These are phyloP conservation scores for Hiodon tergisus DNA, from an alignment of 2,113 vertebrate genomes.

Conservation along the genomic window DNA sequence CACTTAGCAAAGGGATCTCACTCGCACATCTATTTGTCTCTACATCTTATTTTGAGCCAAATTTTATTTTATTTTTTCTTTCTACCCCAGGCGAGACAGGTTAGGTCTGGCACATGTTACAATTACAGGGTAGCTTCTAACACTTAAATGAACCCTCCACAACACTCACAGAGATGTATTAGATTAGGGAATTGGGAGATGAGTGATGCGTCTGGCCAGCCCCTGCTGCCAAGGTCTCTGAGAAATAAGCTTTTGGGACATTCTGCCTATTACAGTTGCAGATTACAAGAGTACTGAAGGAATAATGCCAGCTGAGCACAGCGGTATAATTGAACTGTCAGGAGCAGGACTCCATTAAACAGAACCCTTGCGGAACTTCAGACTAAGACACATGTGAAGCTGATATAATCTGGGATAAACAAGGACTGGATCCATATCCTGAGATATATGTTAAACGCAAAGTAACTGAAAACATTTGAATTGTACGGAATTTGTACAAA, in stretches of 20 bases:
- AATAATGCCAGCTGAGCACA: slow-evolving; percentile 39
- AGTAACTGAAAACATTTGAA: neutral
- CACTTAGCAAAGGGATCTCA: slow-evolving; percentile 60
- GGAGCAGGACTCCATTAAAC: slow-evolving; percentile 33
- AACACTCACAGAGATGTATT: slow-evolving; percentile 63
- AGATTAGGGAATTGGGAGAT: slow-evolving; percentile 75
- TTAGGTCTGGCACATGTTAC: slow-evolving; percentile 55
- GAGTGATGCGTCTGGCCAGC: slow-evolving; percentile 54
- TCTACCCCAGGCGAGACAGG: slow-evolving; percentile 60
- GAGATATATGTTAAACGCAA: neutral
- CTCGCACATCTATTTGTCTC: slow-evolving; percentile 32
- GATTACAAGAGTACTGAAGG: slow-evolving; percentile 38
- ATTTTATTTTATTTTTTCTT: slow-evolving; percentile 30
- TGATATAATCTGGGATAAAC: neutral
- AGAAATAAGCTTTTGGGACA: slow-evolving; percentile 35
- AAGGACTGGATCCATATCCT: slow-evolving; percentile 11
- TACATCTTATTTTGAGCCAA: slow-evolving; percentile 17
- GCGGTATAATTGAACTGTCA: slow-evolving; percentile 51
- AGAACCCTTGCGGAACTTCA: slow-evolving; percentile 1
- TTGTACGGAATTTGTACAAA: neutral
- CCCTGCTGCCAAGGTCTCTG: slow-evolving; percentile 47
- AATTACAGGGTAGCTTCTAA: slow-evolving; percentile 60
- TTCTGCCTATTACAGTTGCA: slow-evolving; percentile 29
- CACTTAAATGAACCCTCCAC: slow-evolving; percentile 61
- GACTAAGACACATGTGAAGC: neutral